A percentile compares a stretch with the other conserved stretches of the same genome.
Conservation (phyloP, 2,888 invertebrate species). For the Eurytoma californica region DNA sequence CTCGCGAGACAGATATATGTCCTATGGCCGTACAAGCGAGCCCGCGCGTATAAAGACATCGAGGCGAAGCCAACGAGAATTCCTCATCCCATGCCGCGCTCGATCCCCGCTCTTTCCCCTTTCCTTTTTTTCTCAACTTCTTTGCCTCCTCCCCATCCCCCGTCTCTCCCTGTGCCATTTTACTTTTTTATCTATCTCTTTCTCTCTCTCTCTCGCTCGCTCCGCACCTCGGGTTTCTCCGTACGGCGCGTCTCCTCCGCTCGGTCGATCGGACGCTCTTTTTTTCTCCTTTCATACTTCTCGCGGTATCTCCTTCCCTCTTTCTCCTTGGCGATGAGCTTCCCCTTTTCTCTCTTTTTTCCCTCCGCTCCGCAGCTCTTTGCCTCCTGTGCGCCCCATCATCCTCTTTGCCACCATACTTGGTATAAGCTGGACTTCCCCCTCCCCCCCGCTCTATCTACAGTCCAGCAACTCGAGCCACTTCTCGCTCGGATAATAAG, state of each 20-base stretch:
- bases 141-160: constrained; percentile 31
- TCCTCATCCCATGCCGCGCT: constrained; percentile 73
- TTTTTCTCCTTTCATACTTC: too few species aligned
- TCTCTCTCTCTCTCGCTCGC: background rate
- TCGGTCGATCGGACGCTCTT: too few species aligned
- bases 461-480: constrained; percentile 55
- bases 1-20: constrained; percentile 73
- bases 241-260: too few species aligned
- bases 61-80: constrained; percentile 74
- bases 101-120: constrained; percentile 51
- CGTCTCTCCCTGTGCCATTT: constrained; percentile 3
- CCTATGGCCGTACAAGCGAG: constrained; percentile 73
- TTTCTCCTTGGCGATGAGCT: background rate
- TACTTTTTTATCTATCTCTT: background rate
- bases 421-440: constrained; percentile 64
- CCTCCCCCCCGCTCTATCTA: constrained; percentile 49
- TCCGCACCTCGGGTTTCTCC: background rate
- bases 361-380: constrained; percentile 51
- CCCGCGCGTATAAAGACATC: constrained; percentile 75
- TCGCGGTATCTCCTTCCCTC: constrained; percentile 18
- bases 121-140: constrained; percentile 38
- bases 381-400: constrained; percentile 68
- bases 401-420: constrained; percentile 73
- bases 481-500: constrained; percentile 58
- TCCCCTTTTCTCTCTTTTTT: constrained; percentile 2